Conservation (phyloP, 2,797 vertebrate genomes). For the Cryptoprocta ferox region DNA sequence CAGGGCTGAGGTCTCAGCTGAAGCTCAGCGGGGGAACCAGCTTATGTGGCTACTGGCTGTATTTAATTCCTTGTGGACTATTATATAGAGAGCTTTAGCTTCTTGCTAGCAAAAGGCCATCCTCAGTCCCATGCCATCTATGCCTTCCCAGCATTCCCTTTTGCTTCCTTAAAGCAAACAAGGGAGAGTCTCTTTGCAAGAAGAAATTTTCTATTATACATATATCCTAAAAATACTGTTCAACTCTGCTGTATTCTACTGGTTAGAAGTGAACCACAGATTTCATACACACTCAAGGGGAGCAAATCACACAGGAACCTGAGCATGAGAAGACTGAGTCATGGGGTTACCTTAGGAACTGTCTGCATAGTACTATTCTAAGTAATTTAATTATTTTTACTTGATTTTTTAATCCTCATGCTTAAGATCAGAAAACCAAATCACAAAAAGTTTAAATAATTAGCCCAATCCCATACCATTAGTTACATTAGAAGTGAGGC, state of each 20-base stretch:
- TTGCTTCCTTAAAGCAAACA: background rate
- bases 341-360: background rate
- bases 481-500: background rate
- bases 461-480: background rate
- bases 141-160: background rate
- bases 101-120: background rate
- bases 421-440: background rate
- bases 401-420: background rate
- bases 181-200: background rate
- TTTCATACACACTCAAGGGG: background rate
- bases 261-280: background rate
- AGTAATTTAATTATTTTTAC: background rate
- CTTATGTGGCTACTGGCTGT: background rate
- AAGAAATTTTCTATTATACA: rapidly evolving
- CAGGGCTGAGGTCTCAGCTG: background rate
- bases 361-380: background rate
- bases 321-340: background rate
- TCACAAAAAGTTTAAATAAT: background rate
- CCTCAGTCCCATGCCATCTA: background rate
- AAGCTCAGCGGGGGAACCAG: background rate
- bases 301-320: background rate
- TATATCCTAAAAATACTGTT: background rate
- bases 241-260: background rate
- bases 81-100: background rate
- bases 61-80: background rate